Conservation (phyloP, 2,888 invertebrate genomes). For the Tetropium fuscum region DNA sequence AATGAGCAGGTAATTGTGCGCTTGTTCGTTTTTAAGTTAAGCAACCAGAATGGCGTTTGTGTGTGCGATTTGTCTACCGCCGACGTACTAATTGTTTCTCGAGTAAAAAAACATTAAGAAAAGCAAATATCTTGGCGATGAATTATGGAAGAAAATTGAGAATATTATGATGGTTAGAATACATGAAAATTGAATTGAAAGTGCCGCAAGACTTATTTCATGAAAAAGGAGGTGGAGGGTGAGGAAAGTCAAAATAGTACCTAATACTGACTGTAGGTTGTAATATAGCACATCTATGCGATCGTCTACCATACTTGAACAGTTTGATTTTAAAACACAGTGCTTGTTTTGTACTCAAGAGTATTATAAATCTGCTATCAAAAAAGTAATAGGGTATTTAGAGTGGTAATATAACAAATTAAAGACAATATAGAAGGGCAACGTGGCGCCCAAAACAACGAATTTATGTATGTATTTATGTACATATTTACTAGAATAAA, state of each 20-base stretch:
- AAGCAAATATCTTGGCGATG: constrained; percentile 1
- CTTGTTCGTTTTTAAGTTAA: not conserved
- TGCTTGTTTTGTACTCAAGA: not conserved
- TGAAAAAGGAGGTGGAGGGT: constrained; percentile 1
- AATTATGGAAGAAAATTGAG: not conserved
- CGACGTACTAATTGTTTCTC: not conserved
- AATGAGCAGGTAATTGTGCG: constrained; percentile 1
- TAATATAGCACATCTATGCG: not conserved
- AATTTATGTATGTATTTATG: not conserved
- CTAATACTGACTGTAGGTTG: not conserved
- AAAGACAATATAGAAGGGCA: not conserved
- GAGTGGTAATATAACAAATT: constrained; percentile 1
- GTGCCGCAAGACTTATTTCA: not conserved
- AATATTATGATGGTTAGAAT: constrained; percentile 1
- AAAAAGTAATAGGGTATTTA: constrained; percentile 1
- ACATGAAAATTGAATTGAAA: too few relatives aligned
- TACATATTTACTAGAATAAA: too few relatives aligned
- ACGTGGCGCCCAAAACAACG: not conserved
- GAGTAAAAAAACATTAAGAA: not conserved
- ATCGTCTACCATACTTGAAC: not conserved
- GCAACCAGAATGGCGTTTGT: constrained; percentile 33
- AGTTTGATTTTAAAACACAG: constrained; percentile 1
- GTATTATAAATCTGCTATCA: constrained; percentile 1
- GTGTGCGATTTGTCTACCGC: not conserved
- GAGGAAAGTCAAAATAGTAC: not conserved